phyloP scores from a whole-genome alignment of 2,888 invertebrate genomes.

The Mythimna vitellina region DNA sequence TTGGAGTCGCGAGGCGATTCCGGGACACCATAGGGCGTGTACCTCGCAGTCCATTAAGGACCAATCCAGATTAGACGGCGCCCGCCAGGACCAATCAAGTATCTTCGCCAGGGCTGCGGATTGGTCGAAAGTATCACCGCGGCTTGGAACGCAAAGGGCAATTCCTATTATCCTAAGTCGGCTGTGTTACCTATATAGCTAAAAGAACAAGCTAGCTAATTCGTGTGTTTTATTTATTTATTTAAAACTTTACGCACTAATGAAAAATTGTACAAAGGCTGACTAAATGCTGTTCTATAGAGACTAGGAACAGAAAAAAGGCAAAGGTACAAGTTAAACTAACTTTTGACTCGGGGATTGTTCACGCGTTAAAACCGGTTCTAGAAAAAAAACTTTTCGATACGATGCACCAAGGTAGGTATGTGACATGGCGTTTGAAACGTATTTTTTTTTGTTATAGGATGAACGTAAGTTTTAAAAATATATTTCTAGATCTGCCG shows the following conservation, averaged over 20 bases:
- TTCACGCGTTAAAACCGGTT: slow-evolving; percentile 40
- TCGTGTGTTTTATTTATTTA: neutral
- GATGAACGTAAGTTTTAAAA: neutral
- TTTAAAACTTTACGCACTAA: too few relatives aligned
- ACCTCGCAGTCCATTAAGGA: too few relatives aligned
- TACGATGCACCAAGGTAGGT: neutral
- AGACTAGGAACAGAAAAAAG: neutral
- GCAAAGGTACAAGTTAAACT: neutral
- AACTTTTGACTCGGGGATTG: slow-evolving; percentile 21
- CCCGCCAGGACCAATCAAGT: too few relatives aligned
- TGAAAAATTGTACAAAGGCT: too few relatives aligned
- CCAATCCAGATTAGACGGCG: too few relatives aligned
- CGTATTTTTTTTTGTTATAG: neutral
- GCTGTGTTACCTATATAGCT: neutral
- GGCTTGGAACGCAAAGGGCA: too few relatives aligned
- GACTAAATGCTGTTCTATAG: too few relatives aligned
- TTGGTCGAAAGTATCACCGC: too few relatives aligned
- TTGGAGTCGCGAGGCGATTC: too few relatives aligned
- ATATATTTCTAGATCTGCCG: neutral
- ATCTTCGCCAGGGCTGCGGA: too few relatives aligned
- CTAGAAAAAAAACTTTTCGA: slow-evolving; percentile 8
- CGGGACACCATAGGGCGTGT: too few relatives aligned
- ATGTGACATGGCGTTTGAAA: neutral
- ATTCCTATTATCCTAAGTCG: neutral
- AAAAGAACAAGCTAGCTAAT: too few relatives aligned